Evolutionary conservation across 2,113 vertebrate genomes (phyloP).

Genomic region (Lichenostomus cassidix): DNA sequence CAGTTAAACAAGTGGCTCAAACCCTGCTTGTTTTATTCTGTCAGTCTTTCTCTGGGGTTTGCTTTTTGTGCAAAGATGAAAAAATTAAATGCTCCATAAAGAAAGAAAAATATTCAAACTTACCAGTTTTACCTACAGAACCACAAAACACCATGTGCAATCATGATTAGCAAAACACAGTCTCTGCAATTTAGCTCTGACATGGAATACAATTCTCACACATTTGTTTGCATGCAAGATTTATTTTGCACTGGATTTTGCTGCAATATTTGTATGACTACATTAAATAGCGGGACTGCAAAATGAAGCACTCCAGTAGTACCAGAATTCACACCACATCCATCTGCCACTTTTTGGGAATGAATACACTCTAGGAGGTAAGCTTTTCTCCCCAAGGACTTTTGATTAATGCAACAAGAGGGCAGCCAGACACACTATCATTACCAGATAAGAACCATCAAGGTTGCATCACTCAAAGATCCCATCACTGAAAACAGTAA

Average conservation of each 20-base stretch:
- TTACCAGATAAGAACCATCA: not conserved
- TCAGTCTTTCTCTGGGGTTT: not conserved
- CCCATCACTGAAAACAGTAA: not conserved
- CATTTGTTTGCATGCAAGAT: not conserved
- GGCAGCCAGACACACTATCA: not conserved
- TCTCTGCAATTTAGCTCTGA: not conserved
- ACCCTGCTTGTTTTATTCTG: not conserved
- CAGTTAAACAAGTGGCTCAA: conserved; percentile 26
- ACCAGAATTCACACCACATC: not conserved
- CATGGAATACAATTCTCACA: not conserved
- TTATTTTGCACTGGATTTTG: not conserved
- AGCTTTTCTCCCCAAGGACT: not conserved
- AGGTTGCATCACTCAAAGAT: not conserved
- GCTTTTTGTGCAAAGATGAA: not conserved
- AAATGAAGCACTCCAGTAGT: not conserved
- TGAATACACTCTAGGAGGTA: not conserved
- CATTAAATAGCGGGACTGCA: not conserved
- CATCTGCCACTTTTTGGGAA: not conserved
- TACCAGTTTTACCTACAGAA: not conserved
- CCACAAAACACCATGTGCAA: not conserved
- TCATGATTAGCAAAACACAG: not conserved
- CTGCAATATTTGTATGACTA: not conserved
- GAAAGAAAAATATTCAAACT: not conserved
- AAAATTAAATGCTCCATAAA: not conserved
- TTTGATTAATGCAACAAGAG: not conserved